Percentiles rank a stretch among this genome's conserved stretches.
Conservation (phyloP, 2,888 invertebrate species). For the Stenodera caucasica region DNA sequence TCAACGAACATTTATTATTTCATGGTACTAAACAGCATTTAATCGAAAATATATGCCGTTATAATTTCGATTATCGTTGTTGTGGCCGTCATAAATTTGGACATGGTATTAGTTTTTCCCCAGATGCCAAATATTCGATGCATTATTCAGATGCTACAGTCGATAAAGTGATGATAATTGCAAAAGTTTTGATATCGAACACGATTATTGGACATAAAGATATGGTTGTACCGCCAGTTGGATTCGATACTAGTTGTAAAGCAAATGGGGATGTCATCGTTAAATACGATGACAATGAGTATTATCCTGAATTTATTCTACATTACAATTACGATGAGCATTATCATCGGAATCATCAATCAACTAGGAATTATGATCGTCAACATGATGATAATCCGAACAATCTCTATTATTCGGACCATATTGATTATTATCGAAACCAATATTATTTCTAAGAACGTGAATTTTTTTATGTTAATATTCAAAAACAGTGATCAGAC, state of each 20-base stretch:
- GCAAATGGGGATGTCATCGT: constrained; percentile 39
- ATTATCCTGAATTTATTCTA: constrained; percentile 43
- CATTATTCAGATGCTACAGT: constrained; percentile 13
- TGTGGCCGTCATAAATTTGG: constrained; percentile 22
- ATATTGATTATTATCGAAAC: no score
- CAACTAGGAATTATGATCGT: no score
- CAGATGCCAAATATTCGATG: constrained; percentile 23
- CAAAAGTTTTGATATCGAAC: constrained; percentile 35
- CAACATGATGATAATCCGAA: no score
- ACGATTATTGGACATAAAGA: constrained; percentile 31
- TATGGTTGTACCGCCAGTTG: constrained; percentile 37
- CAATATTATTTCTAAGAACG: no score
- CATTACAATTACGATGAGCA: constrained; percentile 27
- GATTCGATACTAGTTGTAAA: constrained; percentile 43
- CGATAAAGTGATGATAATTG: constrained; percentile 40
- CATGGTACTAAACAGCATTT: constrained; percentile 24
- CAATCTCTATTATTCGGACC: no score
- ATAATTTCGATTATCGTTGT: constrained; percentile 27
- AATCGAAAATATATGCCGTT: constrained; percentile 18
- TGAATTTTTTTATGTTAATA: no score
- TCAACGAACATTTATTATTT: constrained; percentile 21
- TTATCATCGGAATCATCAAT: no score
- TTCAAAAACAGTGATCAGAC: no score
- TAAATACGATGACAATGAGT: constrained; percentile 45
- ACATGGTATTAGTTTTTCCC: constrained; percentile 26